phyloP scores from a whole-genome alignment of 2,888 invertebrate genomes.

The Stenodera caucasica region DNA sequence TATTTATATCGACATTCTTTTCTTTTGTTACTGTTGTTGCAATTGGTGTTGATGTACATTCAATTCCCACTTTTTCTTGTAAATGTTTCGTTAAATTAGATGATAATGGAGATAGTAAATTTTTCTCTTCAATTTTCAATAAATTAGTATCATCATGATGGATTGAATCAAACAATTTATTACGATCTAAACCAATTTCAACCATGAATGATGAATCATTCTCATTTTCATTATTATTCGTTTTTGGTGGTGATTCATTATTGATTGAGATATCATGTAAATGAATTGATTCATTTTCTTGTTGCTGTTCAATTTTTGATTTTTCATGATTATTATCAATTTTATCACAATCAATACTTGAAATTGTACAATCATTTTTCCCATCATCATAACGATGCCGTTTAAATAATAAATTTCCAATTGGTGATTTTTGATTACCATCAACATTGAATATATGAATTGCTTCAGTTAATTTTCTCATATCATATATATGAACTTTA shows the following conservation, averaged over 20 bases:
- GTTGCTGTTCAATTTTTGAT: background rate
- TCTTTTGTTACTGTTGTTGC: background rate
- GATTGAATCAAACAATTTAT: background rate
- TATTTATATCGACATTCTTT: constrained; percentile 26
- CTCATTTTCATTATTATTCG: background rate
- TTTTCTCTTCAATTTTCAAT: background rate
- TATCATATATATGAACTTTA: constrained; percentile 60
- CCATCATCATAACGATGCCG: constrained; percentile 13
- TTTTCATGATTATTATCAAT: constrained; percentile 3
- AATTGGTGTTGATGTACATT: constrained; percentile 3
- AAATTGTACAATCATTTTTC: constrained; percentile 12
- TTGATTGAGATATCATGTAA: background rate
- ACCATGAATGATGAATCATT: constrained; percentile 2
- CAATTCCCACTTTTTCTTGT: background rate
- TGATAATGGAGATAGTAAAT: background rate
- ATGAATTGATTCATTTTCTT: constrained; percentile 8
- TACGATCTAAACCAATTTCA: background rate
- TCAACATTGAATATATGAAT: constrained; percentile 59
- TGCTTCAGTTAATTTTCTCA: constrained; percentile 59
- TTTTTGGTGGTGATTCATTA: background rate
- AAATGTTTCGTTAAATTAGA: background rate
- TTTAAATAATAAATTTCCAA: constrained; percentile 59
- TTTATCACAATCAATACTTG: constrained; percentile 9
- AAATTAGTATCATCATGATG: background rate
- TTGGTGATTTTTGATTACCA: constrained; percentile 50